Evolutionary conservation across 2,113 vertebrate species (phyloP), one percentile per base, ranked within the genome.

Genomic region (Aspiorhynchus laticeps): DNA sequence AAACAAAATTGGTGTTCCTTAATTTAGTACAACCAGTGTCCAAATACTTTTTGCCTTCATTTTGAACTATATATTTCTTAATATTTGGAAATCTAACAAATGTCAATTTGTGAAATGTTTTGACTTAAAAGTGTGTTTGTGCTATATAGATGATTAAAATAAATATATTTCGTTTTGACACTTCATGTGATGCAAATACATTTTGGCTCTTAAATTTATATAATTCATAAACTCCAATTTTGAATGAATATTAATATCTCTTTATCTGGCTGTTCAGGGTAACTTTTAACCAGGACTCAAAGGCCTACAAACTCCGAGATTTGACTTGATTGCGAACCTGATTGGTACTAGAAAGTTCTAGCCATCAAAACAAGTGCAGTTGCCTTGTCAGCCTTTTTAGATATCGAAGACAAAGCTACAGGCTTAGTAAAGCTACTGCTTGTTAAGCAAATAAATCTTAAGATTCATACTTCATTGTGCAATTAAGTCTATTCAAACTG

Each of bases 401-500:
- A 53, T 21, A 46, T 43, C 0, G 8, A 31, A 83, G 11, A 71
- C 26, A 51, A 31, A 36, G 21, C 43, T 31, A 69, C 63, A 83
- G 19, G 36, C 41, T 83, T 53, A 1, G 65, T 73, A 38, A 84
- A 84, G 3, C 31, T 53, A 10, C 80, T 38, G 31, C 82, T 84
- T 74, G 69, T 59, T 74, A 84, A 84, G 82, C 67, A 84, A 74
- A 74, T 48, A 74, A 74, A 74, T 21, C 48, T 17, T 74, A 10
- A 74, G 38, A 84, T 38, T 59, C 24, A 36, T 74, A 14, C 33
- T 38, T 84, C 46, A 59, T 56, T 74, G 48, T 59, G 46, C 46
- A 74, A 74, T 84, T 84, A 74, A 74, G 51, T 9, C 69, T 56
- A 59, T 74, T 74, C 82, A 84, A 17, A 84, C 51, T 38, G 82